Evolutionary conservation across 2,888 invertebrate species (phyloP).

Genomic region (Dolichomitus sp.): DNA sequence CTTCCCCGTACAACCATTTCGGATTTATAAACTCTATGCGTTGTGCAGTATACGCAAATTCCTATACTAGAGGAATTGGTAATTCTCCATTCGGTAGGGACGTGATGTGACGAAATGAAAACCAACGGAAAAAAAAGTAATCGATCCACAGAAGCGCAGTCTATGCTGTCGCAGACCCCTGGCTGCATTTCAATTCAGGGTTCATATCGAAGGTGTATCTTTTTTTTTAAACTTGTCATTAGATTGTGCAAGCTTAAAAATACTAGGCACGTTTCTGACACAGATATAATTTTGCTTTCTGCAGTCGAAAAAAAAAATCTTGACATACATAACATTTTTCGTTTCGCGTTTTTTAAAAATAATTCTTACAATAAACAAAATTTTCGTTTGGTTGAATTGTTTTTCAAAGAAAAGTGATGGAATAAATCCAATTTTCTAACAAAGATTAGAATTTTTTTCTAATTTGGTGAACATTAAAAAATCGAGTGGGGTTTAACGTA

Average conservation of each 20-base stretch:
- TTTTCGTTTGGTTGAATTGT: no score
- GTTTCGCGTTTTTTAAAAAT: no score
- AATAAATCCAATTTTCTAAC: no score
- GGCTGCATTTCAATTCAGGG: not conserved
- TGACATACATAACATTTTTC: no score
- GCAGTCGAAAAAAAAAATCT: no score
- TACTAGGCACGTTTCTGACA: not conserved
- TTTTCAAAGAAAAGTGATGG: no score
- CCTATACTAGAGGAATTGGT: slow-evolving; percentile 11
- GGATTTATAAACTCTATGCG: slow-evolving; percentile 22
- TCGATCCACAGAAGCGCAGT: not conserved
- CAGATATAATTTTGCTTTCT: not conserved
- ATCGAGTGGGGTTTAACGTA: no score
- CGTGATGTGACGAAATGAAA: not conserved
- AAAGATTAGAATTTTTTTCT: no score
- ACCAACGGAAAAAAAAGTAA: not conserved
- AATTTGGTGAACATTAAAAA: no score
- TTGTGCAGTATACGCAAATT: not conserved
- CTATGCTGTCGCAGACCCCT: not conserved
- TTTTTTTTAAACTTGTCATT: not conserved
- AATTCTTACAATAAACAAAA: no score
- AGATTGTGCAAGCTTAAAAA: not conserved
- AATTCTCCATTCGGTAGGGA: slow-evolving; percentile 1
- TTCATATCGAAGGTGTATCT: not conserved
- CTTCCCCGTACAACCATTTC: slow-evolving; percentile 26